Conservation (phyloP, 2,888 invertebrate genomes). For the Limnephilus rhombicus region DNA sequence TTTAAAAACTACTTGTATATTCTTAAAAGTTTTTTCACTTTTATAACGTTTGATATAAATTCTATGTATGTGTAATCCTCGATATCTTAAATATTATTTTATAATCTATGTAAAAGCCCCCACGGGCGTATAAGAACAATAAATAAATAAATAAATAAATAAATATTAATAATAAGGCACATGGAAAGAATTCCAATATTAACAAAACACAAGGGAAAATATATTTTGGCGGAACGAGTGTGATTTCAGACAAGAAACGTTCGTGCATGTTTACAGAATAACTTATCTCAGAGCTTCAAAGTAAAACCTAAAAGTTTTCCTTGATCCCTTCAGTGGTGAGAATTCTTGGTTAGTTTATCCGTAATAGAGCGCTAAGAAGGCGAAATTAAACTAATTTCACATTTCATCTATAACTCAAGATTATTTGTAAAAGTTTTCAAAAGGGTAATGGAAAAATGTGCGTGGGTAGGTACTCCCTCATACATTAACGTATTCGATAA, state of each 20-base stretch:
- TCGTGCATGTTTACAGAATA: constrained; percentile 26
- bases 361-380: background rate
- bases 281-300: constrained; percentile 30
- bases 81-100: too few species aligned
- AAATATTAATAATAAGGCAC: background rate
- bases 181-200: background rate
- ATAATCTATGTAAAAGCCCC: too few species aligned
- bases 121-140: too few species aligned
- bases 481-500: background rate
- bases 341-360: background rate
- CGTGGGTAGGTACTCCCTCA: background rate
- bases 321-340: background rate
- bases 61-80: too few species aligned
- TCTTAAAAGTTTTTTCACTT: too few species aligned
- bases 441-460: background rate
- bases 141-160: too few species aligned
- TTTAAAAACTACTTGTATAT: too few species aligned
- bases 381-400: background rate
- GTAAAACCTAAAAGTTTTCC: constrained; percentile 19
- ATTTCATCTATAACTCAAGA: background rate
- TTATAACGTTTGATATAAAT: too few species aligned
- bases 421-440: background rate
- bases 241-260: background rate
- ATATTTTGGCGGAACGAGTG: background rate
- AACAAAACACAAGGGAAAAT: background rate